phyloP scores from a whole-genome alignment of 2,888 invertebrate species.

The Drosophila antonietae region DNA sequence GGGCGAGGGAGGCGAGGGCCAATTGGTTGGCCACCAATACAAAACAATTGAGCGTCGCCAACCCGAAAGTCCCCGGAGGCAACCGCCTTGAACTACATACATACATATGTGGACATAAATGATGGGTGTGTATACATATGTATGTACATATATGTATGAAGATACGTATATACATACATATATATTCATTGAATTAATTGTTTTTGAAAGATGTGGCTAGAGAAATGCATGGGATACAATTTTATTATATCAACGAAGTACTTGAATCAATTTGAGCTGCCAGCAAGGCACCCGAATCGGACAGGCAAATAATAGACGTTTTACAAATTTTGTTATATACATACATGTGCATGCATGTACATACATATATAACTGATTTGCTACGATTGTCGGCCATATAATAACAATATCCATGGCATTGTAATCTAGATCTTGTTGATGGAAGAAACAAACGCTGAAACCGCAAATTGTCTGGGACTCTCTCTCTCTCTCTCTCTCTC shows the following conservation, averaged over 20 bases:
- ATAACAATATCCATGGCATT: constrained; percentile 13
- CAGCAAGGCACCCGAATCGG: constrained; percentile 19
- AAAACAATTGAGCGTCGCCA: constrained; percentile 39
- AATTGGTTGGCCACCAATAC: constrained; percentile 56
- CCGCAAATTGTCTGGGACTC: constrained; percentile 16
- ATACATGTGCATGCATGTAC: not conserved
- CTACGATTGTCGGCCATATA: not conserved
- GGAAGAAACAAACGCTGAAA: constrained; percentile 2
- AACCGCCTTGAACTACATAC: constrained; percentile 60
- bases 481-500: not conserved
- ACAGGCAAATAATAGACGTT: not conserved
- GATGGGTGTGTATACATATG: not conserved
- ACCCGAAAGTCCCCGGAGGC: constrained; percentile 30
- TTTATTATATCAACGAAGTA: constrained; percentile 62
- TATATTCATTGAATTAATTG: constrained; percentile 50
- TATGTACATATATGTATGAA: not conserved
- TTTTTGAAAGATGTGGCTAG: constrained; percentile 36
- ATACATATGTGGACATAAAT: constrained; percentile 9
- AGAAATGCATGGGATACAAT: constrained; percentile 70
- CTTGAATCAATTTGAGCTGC: constrained; percentile 60
- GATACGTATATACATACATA: too few species aligned
- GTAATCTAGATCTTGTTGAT: constrained; percentile 26
- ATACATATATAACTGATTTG: constrained; percentile 1
- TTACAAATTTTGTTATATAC: not conserved
- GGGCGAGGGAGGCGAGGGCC: constrained; percentile 16